These are phyloP conservation scores for Crepidodera aurea DNA, from an alignment of 2,888 invertebrate genomes.

Conservation along the genomic window DNA sequence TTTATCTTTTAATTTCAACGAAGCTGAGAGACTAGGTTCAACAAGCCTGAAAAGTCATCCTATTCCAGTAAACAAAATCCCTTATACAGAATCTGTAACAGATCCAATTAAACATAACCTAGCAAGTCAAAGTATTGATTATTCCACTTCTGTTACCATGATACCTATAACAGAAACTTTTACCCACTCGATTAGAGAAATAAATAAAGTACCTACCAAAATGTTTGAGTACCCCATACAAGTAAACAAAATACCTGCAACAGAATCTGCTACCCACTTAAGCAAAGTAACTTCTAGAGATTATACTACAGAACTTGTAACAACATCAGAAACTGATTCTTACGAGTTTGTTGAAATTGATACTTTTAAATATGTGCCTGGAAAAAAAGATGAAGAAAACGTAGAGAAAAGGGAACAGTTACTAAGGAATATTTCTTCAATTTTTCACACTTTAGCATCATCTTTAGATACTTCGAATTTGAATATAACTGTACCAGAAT, in stretches of 20 bases:
- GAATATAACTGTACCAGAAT: slow-evolving; percentile 18
- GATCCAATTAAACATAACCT: slow-evolving; percentile 21
- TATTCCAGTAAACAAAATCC: slow-evolving; percentile 72
- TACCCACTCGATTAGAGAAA: neutral
- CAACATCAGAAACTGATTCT: slow-evolving; percentile 35
- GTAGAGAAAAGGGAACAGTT: slow-evolving; percentile 55
- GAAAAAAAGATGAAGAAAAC: slow-evolving; percentile 17
- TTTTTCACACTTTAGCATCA: slow-evolving; percentile 70
- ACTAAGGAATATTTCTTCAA: slow-evolving; percentile 70
- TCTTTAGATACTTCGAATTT: slow-evolving; percentile 60
- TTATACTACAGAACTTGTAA: slow-evolving; percentile 26
- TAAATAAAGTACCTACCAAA: neutral
- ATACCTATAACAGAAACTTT: slow-evolving; percentile 27
- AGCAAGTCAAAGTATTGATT: too few species aligned
- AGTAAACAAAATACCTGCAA: neutral
- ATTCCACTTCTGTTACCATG: neutral
- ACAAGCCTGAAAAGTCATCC: slow-evolving; percentile 72
- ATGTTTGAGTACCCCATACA: neutral
- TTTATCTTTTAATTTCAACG: slow-evolving; percentile 67
- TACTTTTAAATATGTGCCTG: slow-evolving; percentile 48
- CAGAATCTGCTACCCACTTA: neutral
- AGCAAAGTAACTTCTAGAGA: neutral
- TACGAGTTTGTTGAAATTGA: slow-evolving; percentile 52
- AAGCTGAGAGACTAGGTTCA: slow-evolving; percentile 70
- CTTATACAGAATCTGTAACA: slow-evolving; percentile 57